Percentiles rank a stretch among this genome's conserved stretches.
Conservation (phyloP, 2,888 invertebrate genomes). For the Beris chalybata region DNA sequence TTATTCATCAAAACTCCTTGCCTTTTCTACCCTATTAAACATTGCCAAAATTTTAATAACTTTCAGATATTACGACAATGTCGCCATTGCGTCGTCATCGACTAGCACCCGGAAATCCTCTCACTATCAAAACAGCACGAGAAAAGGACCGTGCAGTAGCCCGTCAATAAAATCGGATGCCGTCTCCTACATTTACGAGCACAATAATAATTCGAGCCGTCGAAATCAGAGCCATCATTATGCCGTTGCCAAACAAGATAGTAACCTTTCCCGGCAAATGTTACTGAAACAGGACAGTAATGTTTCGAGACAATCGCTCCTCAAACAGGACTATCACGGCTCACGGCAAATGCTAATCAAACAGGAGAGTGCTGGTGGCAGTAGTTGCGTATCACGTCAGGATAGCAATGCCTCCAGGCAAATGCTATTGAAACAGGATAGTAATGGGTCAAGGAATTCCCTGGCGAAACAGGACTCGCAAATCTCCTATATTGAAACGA, state of each 20-base stretch:
- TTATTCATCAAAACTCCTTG: not conserved
- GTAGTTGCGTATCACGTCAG: conserved; percentile 43
- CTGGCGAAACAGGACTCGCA: conserved; percentile 56
- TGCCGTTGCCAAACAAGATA: conserved; percentile 55
- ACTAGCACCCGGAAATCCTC: conserved; percentile 84
- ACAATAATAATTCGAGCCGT: conserved; percentile 45
- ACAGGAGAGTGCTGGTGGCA: conserved; percentile 50
- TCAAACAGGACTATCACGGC: conserved; percentile 55
- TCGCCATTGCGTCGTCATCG: conserved; percentile 82
- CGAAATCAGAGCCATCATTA: conserved; percentile 47
- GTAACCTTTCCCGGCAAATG: conserved; percentile 51
- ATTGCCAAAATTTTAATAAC: conserved; percentile 6
- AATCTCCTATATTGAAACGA: conserved; percentile 55
- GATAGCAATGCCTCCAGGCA: conserved; percentile 54
- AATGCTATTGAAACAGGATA: conserved; percentile 53
- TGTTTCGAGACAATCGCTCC: conserved; percentile 48
- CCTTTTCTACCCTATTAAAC: not conserved
- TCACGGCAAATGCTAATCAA: conserved; percentile 55
- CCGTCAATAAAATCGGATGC: conserved; percentile 59
- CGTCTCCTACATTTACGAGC: conserved; percentile 63
- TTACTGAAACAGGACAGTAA: conserved; percentile 42
- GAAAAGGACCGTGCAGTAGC: conserved; percentile 61
- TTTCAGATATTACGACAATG: conserved; percentile 75
- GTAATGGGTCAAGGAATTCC: conserved; percentile 54
- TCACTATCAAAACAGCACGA: conserved; percentile 70